Evolutionary conservation across 2,797 vertebrate genomes (phyloP).

Genomic region (Acanthurus tractus): DNA sequence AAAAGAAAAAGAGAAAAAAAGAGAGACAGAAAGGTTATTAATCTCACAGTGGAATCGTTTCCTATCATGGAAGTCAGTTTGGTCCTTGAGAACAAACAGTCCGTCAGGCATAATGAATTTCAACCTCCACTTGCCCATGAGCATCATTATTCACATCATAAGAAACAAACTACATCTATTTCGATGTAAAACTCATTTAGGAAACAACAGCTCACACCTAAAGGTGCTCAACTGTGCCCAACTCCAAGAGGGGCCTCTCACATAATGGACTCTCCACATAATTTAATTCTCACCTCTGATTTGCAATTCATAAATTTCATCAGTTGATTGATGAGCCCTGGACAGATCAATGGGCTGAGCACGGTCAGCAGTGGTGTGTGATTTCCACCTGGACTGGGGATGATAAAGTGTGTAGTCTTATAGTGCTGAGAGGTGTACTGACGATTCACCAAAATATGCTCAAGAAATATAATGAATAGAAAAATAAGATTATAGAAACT

Average conservation of each 20-base stretch:
- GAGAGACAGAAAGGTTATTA: constrained; percentile 44
- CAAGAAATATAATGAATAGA: not conserved
- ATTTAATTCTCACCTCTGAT: constrained; percentile 12
- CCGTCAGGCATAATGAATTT: constrained; percentile 63
- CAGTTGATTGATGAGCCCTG: constrained; percentile 32
- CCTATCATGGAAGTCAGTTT: constrained; percentile 62
- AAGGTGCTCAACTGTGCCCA: not conserved
- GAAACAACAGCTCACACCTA: constrained; percentile 3
- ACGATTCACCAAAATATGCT: not conserved
- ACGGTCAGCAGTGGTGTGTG: not conserved
- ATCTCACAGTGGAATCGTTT: constrained; percentile 52
- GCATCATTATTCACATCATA: constrained; percentile 75
- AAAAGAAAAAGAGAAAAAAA: not conserved
- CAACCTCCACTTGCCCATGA: constrained; percentile 68
- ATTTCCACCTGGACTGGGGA: constrained; percentile 19
- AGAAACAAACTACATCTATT: constrained; percentile 28
- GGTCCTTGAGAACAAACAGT: constrained; percentile 63
- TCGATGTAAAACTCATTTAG: constrained; percentile 13
- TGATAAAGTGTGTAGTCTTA: constrained; percentile 1
- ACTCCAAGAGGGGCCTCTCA: too few relatives aligned
- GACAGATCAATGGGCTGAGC: constrained; percentile 23
- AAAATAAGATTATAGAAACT: not conserved
- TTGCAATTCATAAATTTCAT: constrained; percentile 33
- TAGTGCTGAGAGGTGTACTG: not conserved
- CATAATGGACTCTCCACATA: not conserved